Percentiles rank a stretch among this genome's conserved stretches.
phyloP scores from a whole-genome alignment of 2,113 vertebrate genomes.

The Colaptes auratus region DNA sequence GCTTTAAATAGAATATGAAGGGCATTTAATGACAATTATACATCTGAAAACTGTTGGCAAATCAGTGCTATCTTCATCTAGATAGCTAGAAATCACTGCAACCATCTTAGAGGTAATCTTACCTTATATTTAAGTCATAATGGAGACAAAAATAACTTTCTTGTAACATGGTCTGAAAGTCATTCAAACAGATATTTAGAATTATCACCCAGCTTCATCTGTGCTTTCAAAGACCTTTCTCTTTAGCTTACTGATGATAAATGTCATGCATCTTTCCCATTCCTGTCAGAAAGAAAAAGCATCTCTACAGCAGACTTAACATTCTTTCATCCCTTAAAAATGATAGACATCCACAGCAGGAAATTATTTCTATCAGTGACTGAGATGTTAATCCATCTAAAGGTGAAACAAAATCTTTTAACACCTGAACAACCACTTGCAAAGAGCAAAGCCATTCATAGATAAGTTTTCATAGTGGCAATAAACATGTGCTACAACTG shows the following conservation, averaged over 20 bases:
- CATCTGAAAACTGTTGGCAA: slow-evolving; percentile 30
- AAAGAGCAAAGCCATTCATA: not conserved
- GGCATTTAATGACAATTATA: slow-evolving; percentile 54
- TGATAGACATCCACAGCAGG: slow-evolving; percentile 61
- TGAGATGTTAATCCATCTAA: slow-evolving; percentile 57
- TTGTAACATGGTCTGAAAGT: slow-evolving; percentile 38
- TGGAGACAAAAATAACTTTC: slow-evolving; percentile 59
- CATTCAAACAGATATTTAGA: slow-evolving; percentile 70
- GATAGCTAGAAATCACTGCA: slow-evolving; percentile 48
- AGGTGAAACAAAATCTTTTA: slow-evolving; percentile 25
- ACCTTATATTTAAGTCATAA: slow-evolving; percentile 18
- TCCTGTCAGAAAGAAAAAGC: slow-evolving; percentile 56
- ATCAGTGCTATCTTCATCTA: slow-evolving; percentile 36
- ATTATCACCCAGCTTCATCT: slow-evolving; percentile 66
- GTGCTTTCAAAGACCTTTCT: slow-evolving; percentile 63
- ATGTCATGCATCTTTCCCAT: slow-evolving; percentile 67
- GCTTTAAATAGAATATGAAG: slow-evolving; percentile 39
- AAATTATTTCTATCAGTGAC: slow-evolving; percentile 31
- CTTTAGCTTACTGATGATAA: slow-evolving; percentile 74
- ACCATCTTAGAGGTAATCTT: slow-evolving; percentile 51
- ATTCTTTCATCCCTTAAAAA: slow-evolving; percentile 60
- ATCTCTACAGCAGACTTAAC: slow-evolving; percentile 37
- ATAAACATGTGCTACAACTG: not conserved
- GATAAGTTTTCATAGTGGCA: not conserved
- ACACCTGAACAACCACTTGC: not conserved